phyloP scores from a whole-genome alignment of 2,797 vertebrate genomes.

The Pangasius djambal region DNA sequence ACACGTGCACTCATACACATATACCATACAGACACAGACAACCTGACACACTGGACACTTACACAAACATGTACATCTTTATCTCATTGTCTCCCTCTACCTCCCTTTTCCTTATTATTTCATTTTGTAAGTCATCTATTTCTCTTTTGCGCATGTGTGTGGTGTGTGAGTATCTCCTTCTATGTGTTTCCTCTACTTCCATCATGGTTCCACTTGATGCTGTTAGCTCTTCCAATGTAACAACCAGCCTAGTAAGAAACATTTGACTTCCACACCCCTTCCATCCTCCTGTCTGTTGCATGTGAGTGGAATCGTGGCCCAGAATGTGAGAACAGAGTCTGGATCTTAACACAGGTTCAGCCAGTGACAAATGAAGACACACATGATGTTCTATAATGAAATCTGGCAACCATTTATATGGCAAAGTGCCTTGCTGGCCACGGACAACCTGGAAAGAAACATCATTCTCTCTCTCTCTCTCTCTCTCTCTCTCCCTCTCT shows the following conservation, averaged over 20 bases:
- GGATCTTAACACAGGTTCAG: constrained; percentile 45
- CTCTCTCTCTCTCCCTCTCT: background rate
- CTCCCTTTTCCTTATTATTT: constrained; percentile 40
- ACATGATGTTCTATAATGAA: constrained; percentile 63
- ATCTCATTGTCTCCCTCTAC: constrained; percentile 65
- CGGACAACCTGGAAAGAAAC: constrained; percentile 61
- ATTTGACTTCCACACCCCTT: background rate
- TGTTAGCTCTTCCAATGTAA: background rate
- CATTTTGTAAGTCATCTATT: constrained; percentile 3
- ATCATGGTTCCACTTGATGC: background rate
- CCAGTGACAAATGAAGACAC: constrained; percentile 49
- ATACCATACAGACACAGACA: background rate
- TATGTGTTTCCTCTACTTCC: background rate
- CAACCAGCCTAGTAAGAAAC: background rate
- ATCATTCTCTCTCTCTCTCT: constrained; percentile 52
- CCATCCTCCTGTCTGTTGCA: background rate
- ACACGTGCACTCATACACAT: background rate
- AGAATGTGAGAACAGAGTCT: background rate
- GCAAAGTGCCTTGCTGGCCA: constrained; percentile 69
- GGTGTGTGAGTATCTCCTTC: constrained; percentile 8
- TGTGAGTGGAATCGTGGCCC: background rate
- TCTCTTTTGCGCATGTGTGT: constrained; percentile 29
- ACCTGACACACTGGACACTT: constrained; percentile 18
- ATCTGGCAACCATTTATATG: constrained; percentile 70
- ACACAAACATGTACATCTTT: constrained; percentile 4